These are phyloP conservation scores for Samia ricini DNA, from an alignment of 1,140 invertebrate species.

Conservation along the genomic window DNA sequence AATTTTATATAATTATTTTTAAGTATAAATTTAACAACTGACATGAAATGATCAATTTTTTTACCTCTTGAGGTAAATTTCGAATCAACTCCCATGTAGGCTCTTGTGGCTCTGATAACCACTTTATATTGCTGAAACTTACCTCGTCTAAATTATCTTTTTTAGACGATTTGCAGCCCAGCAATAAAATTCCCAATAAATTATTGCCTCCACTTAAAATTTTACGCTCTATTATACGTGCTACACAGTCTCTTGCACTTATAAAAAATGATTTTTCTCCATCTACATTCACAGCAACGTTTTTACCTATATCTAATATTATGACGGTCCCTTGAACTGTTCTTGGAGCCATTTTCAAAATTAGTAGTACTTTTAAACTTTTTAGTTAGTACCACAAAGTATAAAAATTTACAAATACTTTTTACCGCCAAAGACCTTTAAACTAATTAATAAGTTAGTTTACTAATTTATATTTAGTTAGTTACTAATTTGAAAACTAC, in stretches of 20 bases:
- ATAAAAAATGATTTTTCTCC: conserved; percentile 56
- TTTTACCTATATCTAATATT: conserved; percentile 65
- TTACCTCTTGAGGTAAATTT: conserved; percentile 53
- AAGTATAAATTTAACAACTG: neutral
- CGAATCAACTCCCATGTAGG: conserved; percentile 66
- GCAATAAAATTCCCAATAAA: conserved; percentile 55
- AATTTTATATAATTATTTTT: neutral
- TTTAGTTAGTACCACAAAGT: neutral
- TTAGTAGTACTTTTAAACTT: neutral
- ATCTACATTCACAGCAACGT: conserved; percentile 48
- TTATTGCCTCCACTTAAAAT: conserved; percentile 66
- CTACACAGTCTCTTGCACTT: conserved; percentile 47
- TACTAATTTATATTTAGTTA: too few relatives aligned
- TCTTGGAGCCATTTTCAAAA: conserved; percentile 44
- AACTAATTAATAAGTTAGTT: too few relatives aligned
- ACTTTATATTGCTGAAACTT: conserved; percentile 50
- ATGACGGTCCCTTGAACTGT: conserved; percentile 62
- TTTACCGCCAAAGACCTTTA: too few relatives aligned
- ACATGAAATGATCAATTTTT: neutral
- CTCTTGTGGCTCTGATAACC: conserved; percentile 40
- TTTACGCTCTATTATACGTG: conserved; percentile 65
- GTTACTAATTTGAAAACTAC: too few relatives aligned
- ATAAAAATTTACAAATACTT: neutral
- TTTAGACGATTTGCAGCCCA: conserved; percentile 60
- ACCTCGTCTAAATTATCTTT: conserved; percentile 50